Evolutionary conservation across 2,797 vertebrate species (phyloP).

Genomic region (Clarias pachynema): DNA sequence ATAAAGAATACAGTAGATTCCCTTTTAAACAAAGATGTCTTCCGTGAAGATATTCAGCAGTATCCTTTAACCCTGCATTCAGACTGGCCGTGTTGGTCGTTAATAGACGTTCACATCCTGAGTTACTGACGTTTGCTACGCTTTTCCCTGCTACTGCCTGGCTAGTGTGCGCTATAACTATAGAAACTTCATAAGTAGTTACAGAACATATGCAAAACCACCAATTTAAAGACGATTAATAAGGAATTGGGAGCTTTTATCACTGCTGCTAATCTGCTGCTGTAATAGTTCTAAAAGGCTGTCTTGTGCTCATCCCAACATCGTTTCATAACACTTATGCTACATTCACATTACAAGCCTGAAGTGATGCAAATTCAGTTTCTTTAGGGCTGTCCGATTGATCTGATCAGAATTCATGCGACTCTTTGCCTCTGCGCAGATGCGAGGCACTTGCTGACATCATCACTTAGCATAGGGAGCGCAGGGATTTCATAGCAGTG

Average conservation of each 20-base stretch:
- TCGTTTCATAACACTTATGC: background rate
- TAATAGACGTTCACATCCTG: constrained; percentile 10
- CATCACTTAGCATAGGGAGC: no score
- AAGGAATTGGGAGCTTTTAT: background rate
- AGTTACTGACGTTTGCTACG: constrained; percentile 13
- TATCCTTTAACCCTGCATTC: constrained; percentile 9
- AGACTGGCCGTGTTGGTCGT: background rate
- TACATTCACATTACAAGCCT: no score
- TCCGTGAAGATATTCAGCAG: background rate
- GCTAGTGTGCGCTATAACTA: background rate
- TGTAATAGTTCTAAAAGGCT: background rate
- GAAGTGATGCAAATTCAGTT: no score
- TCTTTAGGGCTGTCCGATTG: no score
- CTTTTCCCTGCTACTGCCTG: constrained; percentile 4
- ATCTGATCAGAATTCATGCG: no score
- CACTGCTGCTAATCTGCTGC: background rate
- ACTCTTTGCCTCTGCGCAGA: no score
- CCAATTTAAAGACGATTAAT: background rate
- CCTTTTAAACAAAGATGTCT: background rate
- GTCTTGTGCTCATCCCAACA: background rate
- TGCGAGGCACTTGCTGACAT: no score
- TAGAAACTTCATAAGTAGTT: background rate
- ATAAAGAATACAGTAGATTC: background rate
- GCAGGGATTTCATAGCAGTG: no score
- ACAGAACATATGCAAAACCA: background rate